Percentiles rank a stretch among this genome's conserved stretches.
These are phyloP conservation scores for Irena cyanogastra DNA, from an alignment of 2,113 vertebrate genomes.

Conservation along the genomic window DNA sequence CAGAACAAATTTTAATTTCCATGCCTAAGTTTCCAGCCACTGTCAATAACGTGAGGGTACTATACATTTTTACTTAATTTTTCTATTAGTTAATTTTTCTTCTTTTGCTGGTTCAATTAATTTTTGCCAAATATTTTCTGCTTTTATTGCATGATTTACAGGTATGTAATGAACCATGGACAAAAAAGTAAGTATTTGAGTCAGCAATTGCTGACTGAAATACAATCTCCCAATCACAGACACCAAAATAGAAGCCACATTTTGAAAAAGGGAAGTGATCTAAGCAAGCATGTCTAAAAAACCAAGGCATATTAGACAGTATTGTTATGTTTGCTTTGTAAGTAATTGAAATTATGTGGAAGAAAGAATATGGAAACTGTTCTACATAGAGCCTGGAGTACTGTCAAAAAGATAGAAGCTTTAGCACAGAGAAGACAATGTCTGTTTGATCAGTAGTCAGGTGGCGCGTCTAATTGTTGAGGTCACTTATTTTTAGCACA, in stretches of 20 bases:
- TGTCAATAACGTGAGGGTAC: not conserved
- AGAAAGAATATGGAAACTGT: not conserved
- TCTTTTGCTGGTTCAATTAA: not conserved
- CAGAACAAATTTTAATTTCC: not conserved
- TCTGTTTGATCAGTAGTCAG: not conserved
- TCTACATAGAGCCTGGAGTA: not conserved
- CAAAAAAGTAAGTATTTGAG: not conserved
- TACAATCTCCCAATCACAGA: not conserved
- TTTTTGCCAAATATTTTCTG: not conserved
- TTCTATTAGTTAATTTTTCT: not conserved
- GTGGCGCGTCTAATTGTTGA: not conserved
- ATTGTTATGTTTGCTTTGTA: not conserved
- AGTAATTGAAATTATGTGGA: not conserved
- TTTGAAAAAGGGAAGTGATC: not conserved
- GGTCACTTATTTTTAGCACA: not conserved
- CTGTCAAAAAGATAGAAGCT: not conserved
- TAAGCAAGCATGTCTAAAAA: not conserved
- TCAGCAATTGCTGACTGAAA: not conserved
- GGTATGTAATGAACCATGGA: not conserved
- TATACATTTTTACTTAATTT: not conserved
- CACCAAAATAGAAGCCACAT: not conserved
- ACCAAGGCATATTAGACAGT: not conserved
- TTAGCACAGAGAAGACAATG: not conserved
- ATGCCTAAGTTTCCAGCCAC: not conserved
- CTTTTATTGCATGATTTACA: not conserved